phyloP scores from a whole-genome alignment of 2,888 invertebrate genomes.

The Mesoligia furuncula region DNA sequence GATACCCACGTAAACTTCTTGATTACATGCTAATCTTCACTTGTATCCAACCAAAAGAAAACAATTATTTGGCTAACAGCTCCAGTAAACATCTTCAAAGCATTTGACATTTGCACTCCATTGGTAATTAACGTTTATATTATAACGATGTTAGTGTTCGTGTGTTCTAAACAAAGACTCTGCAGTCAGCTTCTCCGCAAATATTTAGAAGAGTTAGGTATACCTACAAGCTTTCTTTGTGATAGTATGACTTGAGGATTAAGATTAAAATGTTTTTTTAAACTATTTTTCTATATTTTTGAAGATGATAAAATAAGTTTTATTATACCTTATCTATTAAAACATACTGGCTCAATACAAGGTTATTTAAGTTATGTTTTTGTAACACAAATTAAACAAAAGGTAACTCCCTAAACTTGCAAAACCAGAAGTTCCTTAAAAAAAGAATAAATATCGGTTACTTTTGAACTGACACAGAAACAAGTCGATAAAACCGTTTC shows the following conservation, averaged over 20 bases:
- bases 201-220: slow-evolving; percentile 20
- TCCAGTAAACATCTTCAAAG: slow-evolving; percentile 28
- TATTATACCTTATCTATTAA: not conserved
- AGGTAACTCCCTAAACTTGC: not conserved
- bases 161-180: slow-evolving; percentile 25
- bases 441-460: not conserved
- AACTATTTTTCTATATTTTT: not conserved
- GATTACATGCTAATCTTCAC: slow-evolving; percentile 37
- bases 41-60: slow-evolving; percentile 37
- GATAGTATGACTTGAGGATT: not conserved
- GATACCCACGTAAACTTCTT: slow-evolving; percentile 10
- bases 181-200: slow-evolving; percentile 3
- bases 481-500: slow-evolving; percentile 24
- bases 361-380: not conserved
- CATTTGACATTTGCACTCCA: slow-evolving; percentile 28
- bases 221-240: not conserved
- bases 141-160: slow-evolving; percentile 7
- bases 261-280: not conserved
- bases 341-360: not conserved
- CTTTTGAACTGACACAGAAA: slow-evolving; percentile 19
- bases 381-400: not conserved
- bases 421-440: not conserved
- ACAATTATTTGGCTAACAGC: slow-evolving; percentile 22
- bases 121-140: slow-evolving; percentile 20
- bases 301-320: not conserved